Base-by-base conservation (phyloP, 1,140 invertebrate species). In the Apis florea region DNA sequence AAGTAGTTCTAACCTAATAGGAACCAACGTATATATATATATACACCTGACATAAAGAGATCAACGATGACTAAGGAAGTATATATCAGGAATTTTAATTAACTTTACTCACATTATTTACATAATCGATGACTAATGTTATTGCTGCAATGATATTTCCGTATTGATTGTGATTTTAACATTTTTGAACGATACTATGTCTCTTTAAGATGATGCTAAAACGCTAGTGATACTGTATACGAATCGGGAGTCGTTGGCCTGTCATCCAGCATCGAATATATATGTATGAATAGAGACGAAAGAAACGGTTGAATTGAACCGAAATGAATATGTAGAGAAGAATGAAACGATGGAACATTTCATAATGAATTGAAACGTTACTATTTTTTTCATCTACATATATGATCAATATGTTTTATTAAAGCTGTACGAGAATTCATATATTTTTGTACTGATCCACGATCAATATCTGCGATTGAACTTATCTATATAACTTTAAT, bases 81-180 rank as follows among this genome's bases (percentile, higher is more conserved):
- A 26, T 26, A 24, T 1, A 24, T 54, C 0, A 15, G 54, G 21
- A 75, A 81, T 40, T 68, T 49, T 19, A 81, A 81, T 81, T 66
- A 51, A 40, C 53, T 24, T 47, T 15, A n/a, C 63, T 75, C 15
- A 47, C 31, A 31, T 21, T 8, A 75, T 81, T 81, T 81, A 75
- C 63, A 81, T 81, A 75, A 81, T 59, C 63, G n/a, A 81, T 81
- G 79, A 81, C 64, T 75, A 81, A 68, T 47, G 47, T 17, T 15
- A 9, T 15, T 12, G 13, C 51, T 59, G 31, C 19, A 17, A 21
- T 15, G 19, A 51, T 54, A 64, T 63, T 63, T 74, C 61, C 78
- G 70, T 54, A 31, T 53, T 24, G 71, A 81, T 75, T 40, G 61
- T 10, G 53, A 74, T 80, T 40, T 56, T 40, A 80, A 58, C 51